A percentile compares a stretch with the other conserved stretches of the same genome.
phyloP scores from a whole-genome alignment of 2,113 vertebrate genomes.

The Hippocampus mohnikei region DNA sequence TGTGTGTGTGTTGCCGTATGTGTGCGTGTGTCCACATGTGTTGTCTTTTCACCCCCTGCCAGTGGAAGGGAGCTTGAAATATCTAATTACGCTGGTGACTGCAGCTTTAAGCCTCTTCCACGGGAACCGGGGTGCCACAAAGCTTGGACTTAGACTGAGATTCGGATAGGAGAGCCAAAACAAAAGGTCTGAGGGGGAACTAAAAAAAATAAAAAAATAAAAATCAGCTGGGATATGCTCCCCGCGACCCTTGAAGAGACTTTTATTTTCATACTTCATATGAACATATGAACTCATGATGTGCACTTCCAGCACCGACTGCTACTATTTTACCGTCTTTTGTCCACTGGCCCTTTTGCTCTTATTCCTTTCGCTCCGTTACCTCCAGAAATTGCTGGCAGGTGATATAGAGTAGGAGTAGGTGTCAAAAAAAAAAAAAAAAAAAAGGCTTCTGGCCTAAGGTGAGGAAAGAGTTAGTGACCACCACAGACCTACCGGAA shows the following conservation, averaged over 20 bases:
- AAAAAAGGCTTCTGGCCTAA: constrained; percentile 11
- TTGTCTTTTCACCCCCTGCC: constrained; percentile 44
- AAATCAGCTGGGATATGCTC: no score
- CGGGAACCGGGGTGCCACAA: constrained; percentile 22
- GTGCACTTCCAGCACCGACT: constrained; percentile 14
- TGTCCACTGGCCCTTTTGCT: constrained; percentile 33
- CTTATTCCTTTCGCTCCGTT: constrained; percentile 23
- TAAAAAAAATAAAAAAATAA: constrained; percentile 1
- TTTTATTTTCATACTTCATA: not conserved
- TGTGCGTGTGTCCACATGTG: constrained; percentile 18
- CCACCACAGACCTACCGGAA: constrained; percentile 44
- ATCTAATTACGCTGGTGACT: constrained; percentile 66
- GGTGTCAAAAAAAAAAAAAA: constrained; percentile 9
- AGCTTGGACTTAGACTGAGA: constrained; percentile 25
- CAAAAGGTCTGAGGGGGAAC: constrained; percentile 20
- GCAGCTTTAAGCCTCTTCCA: constrained; percentile 52
- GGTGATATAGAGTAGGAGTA: constrained; percentile 1
- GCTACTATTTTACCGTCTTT: not conserved
- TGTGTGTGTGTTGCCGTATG: not conserved
- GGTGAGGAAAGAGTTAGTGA: constrained; percentile 25
- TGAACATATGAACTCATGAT: constrained; percentile 10
- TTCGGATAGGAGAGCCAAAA: constrained; percentile 20
- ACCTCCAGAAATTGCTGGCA: constrained; percentile 8
- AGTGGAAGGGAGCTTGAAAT: constrained; percentile 59
- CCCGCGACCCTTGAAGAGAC: no score